Percentiles rank a stretch among this genome's conserved stretches.
Conservation (phyloP, 2,888 invertebrate genomes). For the Gortyna flavago region DNA sequence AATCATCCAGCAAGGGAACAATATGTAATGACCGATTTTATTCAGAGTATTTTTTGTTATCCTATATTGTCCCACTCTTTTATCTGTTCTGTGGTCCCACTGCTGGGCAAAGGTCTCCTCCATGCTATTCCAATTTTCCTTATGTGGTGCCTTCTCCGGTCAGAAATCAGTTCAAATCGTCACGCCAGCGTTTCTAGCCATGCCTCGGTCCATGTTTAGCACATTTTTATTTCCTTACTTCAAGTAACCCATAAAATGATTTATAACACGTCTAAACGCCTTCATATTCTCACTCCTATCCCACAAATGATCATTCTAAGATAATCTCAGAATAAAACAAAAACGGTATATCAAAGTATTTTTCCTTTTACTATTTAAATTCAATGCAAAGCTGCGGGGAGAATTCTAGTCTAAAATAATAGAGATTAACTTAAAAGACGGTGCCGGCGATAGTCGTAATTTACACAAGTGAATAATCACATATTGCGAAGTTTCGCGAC, state of each 20-base stretch:
- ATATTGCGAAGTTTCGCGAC: conserved; percentile 67
- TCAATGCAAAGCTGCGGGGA: conserved; percentile 37
- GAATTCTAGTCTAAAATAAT: conserved; percentile 65
- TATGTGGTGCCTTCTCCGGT: background rate
- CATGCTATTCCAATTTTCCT: background rate
- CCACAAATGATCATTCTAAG: conserved; percentile 16
- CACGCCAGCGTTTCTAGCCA: background rate
- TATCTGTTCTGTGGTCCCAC: no score
- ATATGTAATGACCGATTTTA: background rate
- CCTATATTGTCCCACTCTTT: no score
- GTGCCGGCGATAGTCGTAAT: conserved; percentile 72
- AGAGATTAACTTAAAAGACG: conserved; percentile 70
- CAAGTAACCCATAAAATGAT: background rate
- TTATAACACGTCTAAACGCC: conserved; percentile 10
- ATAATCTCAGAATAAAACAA: conserved; percentile 46
- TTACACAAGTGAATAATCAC: conserved; percentile 77
- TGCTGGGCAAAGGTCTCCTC: background rate
- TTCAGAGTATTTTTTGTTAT: background rate
- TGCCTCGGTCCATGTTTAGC: background rate
- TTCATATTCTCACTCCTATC: background rate
- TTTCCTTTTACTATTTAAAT: conserved; percentile 52
- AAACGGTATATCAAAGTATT: conserved; percentile 26
- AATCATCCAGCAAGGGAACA: background rate
- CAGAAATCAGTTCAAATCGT: background rate
- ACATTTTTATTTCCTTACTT: background rate